Conservation (phyloP, 1,140 invertebrate genomes). For the Ostrea denselamellosa region DNA sequence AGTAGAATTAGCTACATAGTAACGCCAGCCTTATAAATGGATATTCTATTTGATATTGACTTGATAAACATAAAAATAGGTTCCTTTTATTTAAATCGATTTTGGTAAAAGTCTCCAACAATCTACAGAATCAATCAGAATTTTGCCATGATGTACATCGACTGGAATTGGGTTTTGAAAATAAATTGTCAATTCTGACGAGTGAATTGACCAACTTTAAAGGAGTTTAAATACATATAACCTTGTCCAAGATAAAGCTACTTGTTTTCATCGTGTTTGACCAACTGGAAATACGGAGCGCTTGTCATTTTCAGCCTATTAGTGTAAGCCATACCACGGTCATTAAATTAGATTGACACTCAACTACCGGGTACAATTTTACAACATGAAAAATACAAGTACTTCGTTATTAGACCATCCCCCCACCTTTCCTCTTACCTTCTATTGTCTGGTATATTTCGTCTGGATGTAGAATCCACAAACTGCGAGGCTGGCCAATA, state of each 20-base stretch:
- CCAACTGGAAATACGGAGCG: not conserved
- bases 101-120: not conserved
- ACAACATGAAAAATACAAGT: not conserved
- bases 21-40: too few relatives aligned
- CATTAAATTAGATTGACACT: not conserved
- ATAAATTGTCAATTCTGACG: not conserved
- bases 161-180: not conserved
- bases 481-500: slow-evolving; percentile 61
- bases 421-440: slow-evolving; percentile 60
- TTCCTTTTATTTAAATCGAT: too few relatives aligned
- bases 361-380: not conserved
- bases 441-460: slow-evolving; percentile 73
- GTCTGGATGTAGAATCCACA: slow-evolving; percentile 75
- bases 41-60: too few relatives aligned
- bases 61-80: too few relatives aligned
- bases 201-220: not conserved
- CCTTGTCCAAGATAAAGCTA: not conserved
- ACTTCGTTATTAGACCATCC: not conserved
- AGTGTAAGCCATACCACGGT: not conserved
- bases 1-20: too few relatives aligned
- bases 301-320: not conserved
- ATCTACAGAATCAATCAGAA: not conserved
- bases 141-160: not conserved
- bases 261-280: not conserved
- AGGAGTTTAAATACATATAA: slow-evolving; percentile 4